Base-by-base conservation (phyloP, 2,113 vertebrate species). In the Pionites leucogaster region DNA sequence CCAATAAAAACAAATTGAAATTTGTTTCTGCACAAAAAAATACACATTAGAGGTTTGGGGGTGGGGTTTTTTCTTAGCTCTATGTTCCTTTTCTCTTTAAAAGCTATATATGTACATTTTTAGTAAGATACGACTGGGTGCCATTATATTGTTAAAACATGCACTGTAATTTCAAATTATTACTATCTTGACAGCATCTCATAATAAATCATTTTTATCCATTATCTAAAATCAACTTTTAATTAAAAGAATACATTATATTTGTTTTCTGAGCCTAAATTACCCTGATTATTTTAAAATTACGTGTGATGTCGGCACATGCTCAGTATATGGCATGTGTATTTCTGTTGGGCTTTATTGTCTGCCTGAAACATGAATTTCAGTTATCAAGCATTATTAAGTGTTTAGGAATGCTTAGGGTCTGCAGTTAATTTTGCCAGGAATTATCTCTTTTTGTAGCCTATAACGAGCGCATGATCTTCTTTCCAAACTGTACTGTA, bases 181-280 rank as follows among this genome's bases (percentile, higher is more conserved):
- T 90, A 83, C 87, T 92, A 53, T 55, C 22, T 29, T 96, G 53
- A 74, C 62, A 77, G 39, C 20, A 59, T 53, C 59, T 69, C 63
- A 23, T 59, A 81, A 49, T 29, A 76, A 52, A 59, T 64, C 1
- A 1, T 27, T 57, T 53, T 53, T 64, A 64, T 20, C n/a, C n/a
- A 70, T 47, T 75, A 97, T 79, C 92, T 95, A 86, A 92, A 95
- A 94, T 83, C 17, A 94, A 42, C 83, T 97, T 97, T 97, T 96
- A 95, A 94, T 96, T 96, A 94, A 80, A 95, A 63, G 13, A 62
- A 39, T 71, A 90, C 28, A 11, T 78, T 84, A 2, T 84, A 83
- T 77, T 94, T 97, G 62, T 74, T 95, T 96, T 94, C 91, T 78
- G 80, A 47, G 95, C 87, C 71, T 82, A 47, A 59, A 92, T 64